phyloP scores from a whole-genome alignment of 2,797 vertebrate genomes.

The Protonibea diacanthus region DNA sequence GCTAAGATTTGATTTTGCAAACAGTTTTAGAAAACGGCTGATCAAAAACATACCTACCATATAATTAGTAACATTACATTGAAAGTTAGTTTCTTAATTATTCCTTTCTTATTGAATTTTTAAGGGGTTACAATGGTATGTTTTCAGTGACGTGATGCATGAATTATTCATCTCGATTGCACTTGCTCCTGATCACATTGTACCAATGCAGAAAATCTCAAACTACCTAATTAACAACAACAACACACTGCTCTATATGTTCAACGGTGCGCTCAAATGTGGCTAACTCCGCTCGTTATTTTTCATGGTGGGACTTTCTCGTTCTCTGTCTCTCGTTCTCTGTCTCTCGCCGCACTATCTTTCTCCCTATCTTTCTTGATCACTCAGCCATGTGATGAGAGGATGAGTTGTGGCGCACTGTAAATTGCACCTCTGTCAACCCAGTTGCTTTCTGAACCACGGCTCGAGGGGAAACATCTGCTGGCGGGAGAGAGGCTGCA shows the following conservation, averaged over 20 bases:
- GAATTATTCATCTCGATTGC: constrained; percentile 51
- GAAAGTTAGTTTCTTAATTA: constrained; percentile 7
- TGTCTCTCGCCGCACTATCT: constrained; percentile 33
- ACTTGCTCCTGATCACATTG: constrained; percentile 37
- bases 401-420: constrained; percentile 70
- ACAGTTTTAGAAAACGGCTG: neutral
- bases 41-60: neutral
- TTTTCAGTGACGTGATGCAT: constrained; percentile 29
- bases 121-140: neutral
- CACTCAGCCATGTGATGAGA: constrained; percentile 63
- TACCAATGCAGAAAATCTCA: constrained; percentile 18
- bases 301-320: constrained; percentile 46
- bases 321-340: no score
- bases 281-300: constrained; percentile 62
- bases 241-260: neutral
- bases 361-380: constrained; percentile 56
- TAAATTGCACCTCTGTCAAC: constrained; percentile 76
- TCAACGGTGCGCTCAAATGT: neutral
- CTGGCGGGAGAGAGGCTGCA: constrained; percentile 48
- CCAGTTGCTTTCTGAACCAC: constrained; percentile 67
- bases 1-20: neutral
- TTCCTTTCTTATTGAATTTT: constrained; percentile 7
- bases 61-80: constrained; percentile 4
- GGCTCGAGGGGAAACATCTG: constrained; percentile 76
- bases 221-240: constrained; percentile 45